Evolutionary conservation across 2,113 vertebrate genomes (phyloP).

Genomic region (mouse (Mus musculus)): GRCm39 chr1:7339001-7339500

Average conservation of each 20-base stretch:
- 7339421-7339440: too few species aligned
- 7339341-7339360: too few species aligned
- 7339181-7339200: background rate
- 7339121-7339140: background rate
- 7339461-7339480: too few species aligned
- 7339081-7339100: background rate
- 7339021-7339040: background rate
- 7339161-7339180: background rate
- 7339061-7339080: background rate
- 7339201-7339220: background rate
- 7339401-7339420: too few species aligned
- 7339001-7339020: too few species aligned
- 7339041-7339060: background rate
- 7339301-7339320: background rate
- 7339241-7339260: background rate
- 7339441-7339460: too few species aligned
- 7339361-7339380: too few species aligned
- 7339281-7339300: background rate
- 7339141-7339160: background rate
- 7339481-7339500: too few species aligned
- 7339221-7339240: background rate
- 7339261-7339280: background rate
- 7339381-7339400: too few species aligned
- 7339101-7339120: background rate
- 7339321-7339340: too few species aligned